phyloP scores from a whole-genome alignment of 1,140 invertebrate species.

The Trichoplusia ni region DNA sequence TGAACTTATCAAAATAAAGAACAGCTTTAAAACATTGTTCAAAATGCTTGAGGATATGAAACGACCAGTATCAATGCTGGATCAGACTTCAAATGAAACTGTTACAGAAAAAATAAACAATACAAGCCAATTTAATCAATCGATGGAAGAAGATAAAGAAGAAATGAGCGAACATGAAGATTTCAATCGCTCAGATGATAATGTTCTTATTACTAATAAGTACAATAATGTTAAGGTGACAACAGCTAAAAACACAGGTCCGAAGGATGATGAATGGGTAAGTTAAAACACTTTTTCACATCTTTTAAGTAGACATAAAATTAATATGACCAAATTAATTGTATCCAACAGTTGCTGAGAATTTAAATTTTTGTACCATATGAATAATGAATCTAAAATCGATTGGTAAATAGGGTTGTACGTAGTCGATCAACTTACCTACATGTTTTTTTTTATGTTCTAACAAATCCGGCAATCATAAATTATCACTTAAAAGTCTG shows the following conservation, averaged over 20 bases:
- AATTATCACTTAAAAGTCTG: no score
- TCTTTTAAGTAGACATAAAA: neutral
- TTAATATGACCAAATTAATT: neutral
- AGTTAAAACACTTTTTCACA: neutral
- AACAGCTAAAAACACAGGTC: neutral
- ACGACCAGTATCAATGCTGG: conserved; percentile 11
- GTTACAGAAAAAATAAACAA: no score
- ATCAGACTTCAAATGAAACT: conserved; percentile 18
- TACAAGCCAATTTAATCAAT: no score
- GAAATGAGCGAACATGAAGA: conserved; percentile 49
- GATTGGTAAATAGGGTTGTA: no score
- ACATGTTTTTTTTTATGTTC: no score
- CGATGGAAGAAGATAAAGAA: no score
- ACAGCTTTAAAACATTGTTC: conserved; percentile 49
- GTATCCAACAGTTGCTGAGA: neutral
- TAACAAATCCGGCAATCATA: no score
- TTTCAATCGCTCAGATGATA: conserved; percentile 59
- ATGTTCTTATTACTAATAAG: conserved; percentile 64
- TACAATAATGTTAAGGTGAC: conserved; percentile 31
- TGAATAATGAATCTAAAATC: neutral
- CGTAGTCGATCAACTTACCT: no score
- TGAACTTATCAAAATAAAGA: conserved; percentile 48
- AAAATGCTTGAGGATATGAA: conserved; percentile 47
- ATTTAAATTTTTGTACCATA: neutral
- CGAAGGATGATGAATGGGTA: conserved; percentile 56